Conservation (phyloP, 2,888 invertebrate genomes). For the Nemotelus nigrinus region DNA sequence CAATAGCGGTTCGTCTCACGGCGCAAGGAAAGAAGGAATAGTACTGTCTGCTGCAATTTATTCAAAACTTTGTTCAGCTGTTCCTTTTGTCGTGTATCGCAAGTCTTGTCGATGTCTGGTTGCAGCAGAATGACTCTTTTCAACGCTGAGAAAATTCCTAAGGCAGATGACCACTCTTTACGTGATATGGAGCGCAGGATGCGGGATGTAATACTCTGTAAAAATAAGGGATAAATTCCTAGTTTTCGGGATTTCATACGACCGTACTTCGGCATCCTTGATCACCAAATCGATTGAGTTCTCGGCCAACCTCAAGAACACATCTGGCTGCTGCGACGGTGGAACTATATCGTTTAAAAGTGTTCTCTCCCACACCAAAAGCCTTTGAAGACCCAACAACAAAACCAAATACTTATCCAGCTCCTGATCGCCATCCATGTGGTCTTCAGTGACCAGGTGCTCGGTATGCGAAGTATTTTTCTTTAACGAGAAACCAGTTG, state of each 20-base stretch:
- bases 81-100: slow-evolving; percentile 74
- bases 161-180: slow-evolving; percentile 82
- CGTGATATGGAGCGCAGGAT: slow-evolving; percentile 80
- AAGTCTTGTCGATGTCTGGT: slow-evolving; percentile 83
- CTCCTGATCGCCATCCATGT: slow-evolving; percentile 76
- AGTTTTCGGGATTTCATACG: neutral
- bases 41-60: slow-evolving; percentile 78
- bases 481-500: slow-evolving; percentile 81
- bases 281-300: slow-evolving; percentile 87
- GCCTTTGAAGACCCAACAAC: slow-evolving; percentile 81
- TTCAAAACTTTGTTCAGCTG: slow-evolving; percentile 80
- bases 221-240: slow-evolving; percentile 48
- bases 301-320: slow-evolving; percentile 84
- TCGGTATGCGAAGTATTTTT: slow-evolving; percentile 63
- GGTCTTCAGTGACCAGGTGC: slow-evolving; percentile 62
- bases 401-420: slow-evolving; percentile 85
- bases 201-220: slow-evolving; percentile 75
- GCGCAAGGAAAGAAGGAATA: slow-evolving; percentile 54
- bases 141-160: slow-evolving; percentile 84
- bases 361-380: slow-evolving; percentile 88
- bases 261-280: slow-evolving; percentile 81
- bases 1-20: neutral
- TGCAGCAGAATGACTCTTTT: slow-evolving; percentile 80
- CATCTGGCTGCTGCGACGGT: slow-evolving; percentile 79
- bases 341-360: slow-evolving; percentile 87